A percentile compares a stretch with the other conserved stretches of the same genome.
Conservation (phyloP, 1,140 invertebrate species). For the Drosophila micromelanica region DNA sequence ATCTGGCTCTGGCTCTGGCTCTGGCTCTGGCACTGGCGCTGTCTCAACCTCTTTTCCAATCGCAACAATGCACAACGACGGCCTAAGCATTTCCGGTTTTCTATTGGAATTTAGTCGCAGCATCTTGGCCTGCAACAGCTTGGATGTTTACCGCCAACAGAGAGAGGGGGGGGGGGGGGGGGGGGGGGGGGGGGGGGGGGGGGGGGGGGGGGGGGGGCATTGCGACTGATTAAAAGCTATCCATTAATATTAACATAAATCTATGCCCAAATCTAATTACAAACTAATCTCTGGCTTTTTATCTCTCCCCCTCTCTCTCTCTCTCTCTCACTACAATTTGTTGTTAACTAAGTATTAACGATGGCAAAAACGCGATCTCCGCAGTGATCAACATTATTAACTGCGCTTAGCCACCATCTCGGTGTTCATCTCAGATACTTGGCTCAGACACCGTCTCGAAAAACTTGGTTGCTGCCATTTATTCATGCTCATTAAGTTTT, state of each 20-base stretch:
- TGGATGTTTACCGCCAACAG: slow-evolving; percentile 45
- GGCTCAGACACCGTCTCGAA: slow-evolving; percentile 29
- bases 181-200: too few species aligned
- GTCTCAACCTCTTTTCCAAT: slow-evolving; percentile 39
- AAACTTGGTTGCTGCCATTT: slow-evolving; percentile 58
- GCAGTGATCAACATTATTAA: slow-evolving; percentile 41
- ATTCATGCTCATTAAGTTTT: slow-evolving; percentile 82
- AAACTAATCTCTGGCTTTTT: slow-evolving; percentile 66
- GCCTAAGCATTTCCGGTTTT: slow-evolving; percentile 75
- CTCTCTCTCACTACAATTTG: not conserved
- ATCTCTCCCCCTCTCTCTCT: slow-evolving; percentile 35
- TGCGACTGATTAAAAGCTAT: slow-evolving; percentile 60
- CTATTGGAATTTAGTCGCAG: slow-evolving; percentile 60
- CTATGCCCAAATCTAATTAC: slow-evolving; percentile 74
- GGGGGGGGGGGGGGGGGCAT: too few species aligned
- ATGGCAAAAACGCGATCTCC: slow-evolving; percentile 39
- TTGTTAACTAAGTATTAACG: slow-evolving; percentile 17
- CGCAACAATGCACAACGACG: slow-evolving; percentile 48
- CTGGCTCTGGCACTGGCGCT: slow-evolving; percentile 24
- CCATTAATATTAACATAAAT: slow-evolving; percentile 79
- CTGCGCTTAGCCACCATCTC: slow-evolving; percentile 15
- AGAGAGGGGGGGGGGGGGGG: too few species aligned
- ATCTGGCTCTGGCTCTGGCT: slow-evolving; percentile 12
- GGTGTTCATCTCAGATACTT: slow-evolving; percentile 10
- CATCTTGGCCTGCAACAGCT: slow-evolving; percentile 25